Evolutionary conservation across 2,888 invertebrate genomes (phyloP).

Genomic region (Microctonus aethiopoides): DNA sequence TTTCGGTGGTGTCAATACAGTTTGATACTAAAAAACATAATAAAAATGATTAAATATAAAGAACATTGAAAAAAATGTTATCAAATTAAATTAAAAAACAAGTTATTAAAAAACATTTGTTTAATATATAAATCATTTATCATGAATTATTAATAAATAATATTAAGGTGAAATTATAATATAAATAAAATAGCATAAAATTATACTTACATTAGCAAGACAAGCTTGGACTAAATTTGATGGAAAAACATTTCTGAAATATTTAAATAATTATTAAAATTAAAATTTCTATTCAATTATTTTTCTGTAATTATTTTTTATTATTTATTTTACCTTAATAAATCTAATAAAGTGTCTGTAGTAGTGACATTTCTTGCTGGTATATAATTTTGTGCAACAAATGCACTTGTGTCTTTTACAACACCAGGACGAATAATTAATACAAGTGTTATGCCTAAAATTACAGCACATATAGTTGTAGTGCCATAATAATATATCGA

Average conservation of each 20-base stretch:
- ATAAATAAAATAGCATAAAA: neutral
- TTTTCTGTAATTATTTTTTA: neutral
- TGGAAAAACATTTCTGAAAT: slow-evolving; percentile 76
- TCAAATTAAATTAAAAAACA: no score
- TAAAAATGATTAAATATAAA: no score
- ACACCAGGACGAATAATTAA: slow-evolving; percentile 74
- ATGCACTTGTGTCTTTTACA: slow-evolving; percentile 47
- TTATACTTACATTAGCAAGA: slow-evolving; percentile 69
- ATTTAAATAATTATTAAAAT: slow-evolving; percentile 36
- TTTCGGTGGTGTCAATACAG: slow-evolving; percentile 54
- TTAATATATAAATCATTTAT: no score
- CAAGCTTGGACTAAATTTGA: slow-evolving; percentile 76
- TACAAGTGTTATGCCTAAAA: slow-evolving; percentile 79
- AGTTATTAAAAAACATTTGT: neutral
- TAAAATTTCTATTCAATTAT: neutral
- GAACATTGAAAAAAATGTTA: neutral
- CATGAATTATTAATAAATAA: neutral
- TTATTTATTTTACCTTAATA: slow-evolving; percentile 70
- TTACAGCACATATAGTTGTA: slow-evolving; percentile 77
- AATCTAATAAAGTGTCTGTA: slow-evolving; percentile 77
- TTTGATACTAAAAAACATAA: slow-evolving; percentile 53
- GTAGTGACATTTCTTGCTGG: slow-evolving; percentile 70
- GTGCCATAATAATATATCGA: slow-evolving; percentile 77
- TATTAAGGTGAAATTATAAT: neutral
- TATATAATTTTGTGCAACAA: slow-evolving; percentile 38